A percentile compares a stretch with the other conserved stretches of the same genome.
These are phyloP conservation scores for Pedetes capensis DNA, from an alignment of 2,113 vertebrate genomes.

Conservation along the genomic window DNA sequence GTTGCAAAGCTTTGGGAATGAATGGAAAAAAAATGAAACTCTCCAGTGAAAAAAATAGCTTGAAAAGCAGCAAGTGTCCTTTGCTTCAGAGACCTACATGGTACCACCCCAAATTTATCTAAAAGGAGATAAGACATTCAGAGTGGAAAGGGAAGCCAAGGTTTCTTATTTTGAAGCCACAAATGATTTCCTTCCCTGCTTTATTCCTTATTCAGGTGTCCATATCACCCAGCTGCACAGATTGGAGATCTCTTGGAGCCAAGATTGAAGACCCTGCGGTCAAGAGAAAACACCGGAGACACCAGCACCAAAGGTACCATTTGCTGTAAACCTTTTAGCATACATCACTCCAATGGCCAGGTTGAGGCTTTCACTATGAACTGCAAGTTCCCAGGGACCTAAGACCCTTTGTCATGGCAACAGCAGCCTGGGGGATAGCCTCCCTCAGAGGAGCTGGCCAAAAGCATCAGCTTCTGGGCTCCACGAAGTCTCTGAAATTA, in stretches of 20 bases:
- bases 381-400: not conserved
- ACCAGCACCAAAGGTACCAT: constrained; percentile 54
- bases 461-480: not conserved
- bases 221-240: not conserved
- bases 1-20: not conserved
- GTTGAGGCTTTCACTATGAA: not conserved
- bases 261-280: not conserved
- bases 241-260: not conserved
- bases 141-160: not conserved
- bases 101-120: not conserved
- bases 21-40: not conserved
- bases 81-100: not conserved
- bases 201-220: constrained; percentile 50
- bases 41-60: not conserved
- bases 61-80: not conserved
- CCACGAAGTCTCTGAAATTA: not conserved
- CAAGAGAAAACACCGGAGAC: not conserved
- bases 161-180: not conserved
- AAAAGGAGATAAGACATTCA: not conserved
- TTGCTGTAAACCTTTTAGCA: not conserved
- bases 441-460: not conserved
- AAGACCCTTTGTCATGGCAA: not conserved
- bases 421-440: not conserved
- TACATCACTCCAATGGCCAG: not conserved
- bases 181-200: not conserved